Evolutionary conservation across 2,113 vertebrate species (phyloP).

Genomic region (Chelonoidis abingdonii): DNA sequence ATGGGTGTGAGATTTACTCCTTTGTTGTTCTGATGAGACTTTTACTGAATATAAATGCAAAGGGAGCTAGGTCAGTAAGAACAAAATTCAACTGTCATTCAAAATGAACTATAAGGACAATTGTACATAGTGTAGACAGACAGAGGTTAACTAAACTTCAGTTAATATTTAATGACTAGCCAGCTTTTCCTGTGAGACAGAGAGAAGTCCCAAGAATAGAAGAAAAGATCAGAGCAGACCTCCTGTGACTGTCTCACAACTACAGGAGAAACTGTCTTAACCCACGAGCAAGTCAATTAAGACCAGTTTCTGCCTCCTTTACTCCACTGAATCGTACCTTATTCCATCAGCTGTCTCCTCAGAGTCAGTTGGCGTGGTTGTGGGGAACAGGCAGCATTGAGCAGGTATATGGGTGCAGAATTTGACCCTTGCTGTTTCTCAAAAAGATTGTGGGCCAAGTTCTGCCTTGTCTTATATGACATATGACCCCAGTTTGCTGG

Average conservation of each 20-base stretch:
- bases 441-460: not conserved
- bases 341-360: not conserved
- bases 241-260: constrained; percentile 43
- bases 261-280: constrained; percentile 36
- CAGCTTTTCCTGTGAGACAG: constrained; percentile 54
- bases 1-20: not conserved
- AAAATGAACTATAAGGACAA: constrained; percentile 46
- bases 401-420: not conserved
- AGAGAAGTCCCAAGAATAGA: constrained; percentile 49
- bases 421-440: not conserved
- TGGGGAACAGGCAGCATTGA: not conserved
- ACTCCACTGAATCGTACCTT: not conserved
- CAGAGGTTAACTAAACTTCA: constrained; percentile 56
- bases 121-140: not conserved
- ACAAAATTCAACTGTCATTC: constrained; percentile 44
- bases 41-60: not conserved
- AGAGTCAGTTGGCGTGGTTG: not conserved
- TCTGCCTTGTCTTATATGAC: not conserved
- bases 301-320: constrained; percentile 9
- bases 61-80: not conserved
- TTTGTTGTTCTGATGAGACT: not conserved
- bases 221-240: constrained; percentile 56
- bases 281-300: not conserved
- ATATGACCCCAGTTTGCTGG: not conserved
- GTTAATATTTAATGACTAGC: constrained; percentile 64